Evolutionary conservation across 2,113 vertebrate genomes (phyloP).

Genomic region (Dinomys branickii): DNA sequence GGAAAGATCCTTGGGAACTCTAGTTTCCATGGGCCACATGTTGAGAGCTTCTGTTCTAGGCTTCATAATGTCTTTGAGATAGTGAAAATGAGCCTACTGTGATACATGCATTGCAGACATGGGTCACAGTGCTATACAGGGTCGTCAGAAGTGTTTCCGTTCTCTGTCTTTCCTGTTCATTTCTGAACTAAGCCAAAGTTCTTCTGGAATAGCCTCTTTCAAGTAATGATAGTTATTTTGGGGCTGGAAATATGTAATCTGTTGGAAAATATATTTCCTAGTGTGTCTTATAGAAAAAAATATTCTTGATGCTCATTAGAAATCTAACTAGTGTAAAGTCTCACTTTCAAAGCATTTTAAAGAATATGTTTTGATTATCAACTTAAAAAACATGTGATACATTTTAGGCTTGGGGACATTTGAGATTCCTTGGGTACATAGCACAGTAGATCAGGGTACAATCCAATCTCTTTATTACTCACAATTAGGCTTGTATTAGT

Average conservation of each 20-base stretch:
- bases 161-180: neutral
- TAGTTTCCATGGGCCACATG: neutral
- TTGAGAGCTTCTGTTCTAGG: neutral
- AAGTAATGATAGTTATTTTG: neutral
- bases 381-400: neutral
- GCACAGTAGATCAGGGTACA: neutral
- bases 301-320: constrained; percentile 12
- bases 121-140: neutral
- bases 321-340: neutral
- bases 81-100: neutral
- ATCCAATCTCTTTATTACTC: neutral
- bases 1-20: neutral
- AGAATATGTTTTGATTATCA: neutral
- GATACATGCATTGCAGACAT: neutral
- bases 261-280: constrained; percentile 5
- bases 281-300: neutral
- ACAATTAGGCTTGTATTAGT: neutral
- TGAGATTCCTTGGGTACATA: neutral
- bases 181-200: neutral
- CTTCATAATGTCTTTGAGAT: neutral
- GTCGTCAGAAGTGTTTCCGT: neutral
- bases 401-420: neutral
- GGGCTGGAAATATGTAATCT: constrained; percentile 18
- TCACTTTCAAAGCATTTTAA: neutral
- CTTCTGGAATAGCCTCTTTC: neutral